A percentile compares a stretch with the other conserved stretches of the same genome.
These are phyloP conservation scores for Acronicta psi DNA, from an alignment of 2,888 invertebrate genomes.

Conservation along the genomic window DNA sequence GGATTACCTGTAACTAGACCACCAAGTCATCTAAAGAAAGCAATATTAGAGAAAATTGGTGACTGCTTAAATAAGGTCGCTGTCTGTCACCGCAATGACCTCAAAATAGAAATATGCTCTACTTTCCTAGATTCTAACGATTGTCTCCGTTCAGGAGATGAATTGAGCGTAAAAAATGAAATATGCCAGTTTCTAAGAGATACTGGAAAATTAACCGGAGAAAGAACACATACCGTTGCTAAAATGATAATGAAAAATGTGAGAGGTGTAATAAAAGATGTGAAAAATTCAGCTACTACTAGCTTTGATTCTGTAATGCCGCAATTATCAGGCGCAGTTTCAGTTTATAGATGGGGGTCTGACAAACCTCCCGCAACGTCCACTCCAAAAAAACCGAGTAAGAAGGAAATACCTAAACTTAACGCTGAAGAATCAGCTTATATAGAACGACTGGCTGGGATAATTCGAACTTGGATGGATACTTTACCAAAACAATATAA, in stretches of 20 bases:
- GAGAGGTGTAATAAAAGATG: conserved; percentile 21
- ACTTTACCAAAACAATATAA: conserved; percentile 61
- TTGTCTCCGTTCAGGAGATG: conserved; percentile 11
- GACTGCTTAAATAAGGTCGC: conserved; percentile 32
- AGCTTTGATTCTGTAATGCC: conserved; percentile 43
- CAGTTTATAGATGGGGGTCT: conserved; percentile 56
- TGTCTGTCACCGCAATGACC: conserved; percentile 24
- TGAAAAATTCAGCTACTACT: conserved; percentile 10
- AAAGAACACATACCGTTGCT: conserved; percentile 27
- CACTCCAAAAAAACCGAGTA: conserved; percentile 59
- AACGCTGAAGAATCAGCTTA: conserved; percentile 64
- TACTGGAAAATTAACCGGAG: conserved; percentile 21
- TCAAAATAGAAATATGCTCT: conserved; percentile 40
- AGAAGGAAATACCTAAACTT: conserved; percentile 52
- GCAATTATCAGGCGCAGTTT: conserved; percentile 42
- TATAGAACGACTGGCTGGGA: conserved; percentile 51
- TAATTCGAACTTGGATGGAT: conserved; percentile 66
- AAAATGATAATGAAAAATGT: conserved; percentile 37
- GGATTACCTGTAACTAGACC: conserved; percentile 16
- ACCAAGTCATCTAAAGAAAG: conserved; percentile 9
- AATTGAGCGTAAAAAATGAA: conserved; percentile 17
- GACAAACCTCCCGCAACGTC: conserved; percentile 58
- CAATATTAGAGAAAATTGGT: conserved; percentile 21
- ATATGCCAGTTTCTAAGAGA: conserved; percentile 23
- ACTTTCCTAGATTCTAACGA: conserved; percentile 38